These are phyloP conservation scores for Corella eumyota DNA, from an alignment of 23 tunicate genomes.

Conservation along the genomic window DNA sequence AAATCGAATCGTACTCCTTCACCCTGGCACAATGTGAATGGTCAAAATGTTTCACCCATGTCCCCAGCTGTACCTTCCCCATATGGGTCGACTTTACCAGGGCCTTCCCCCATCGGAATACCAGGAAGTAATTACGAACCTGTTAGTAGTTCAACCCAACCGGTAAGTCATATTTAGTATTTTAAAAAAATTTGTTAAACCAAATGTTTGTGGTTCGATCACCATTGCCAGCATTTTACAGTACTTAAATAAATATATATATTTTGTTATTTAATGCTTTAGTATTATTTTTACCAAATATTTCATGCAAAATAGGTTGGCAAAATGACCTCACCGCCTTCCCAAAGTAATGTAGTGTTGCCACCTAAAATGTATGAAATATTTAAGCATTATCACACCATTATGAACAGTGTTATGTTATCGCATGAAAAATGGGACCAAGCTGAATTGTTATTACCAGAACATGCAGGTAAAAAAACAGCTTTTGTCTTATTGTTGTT, in stretches of 20 bases:
- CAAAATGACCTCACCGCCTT: slow-evolving; percentile 61
- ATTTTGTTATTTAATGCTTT: neutral
- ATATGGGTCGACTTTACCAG: slow-evolving; percentile 34
- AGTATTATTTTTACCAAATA: neutral
- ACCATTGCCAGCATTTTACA: neutral
- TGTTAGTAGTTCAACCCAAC: slow-evolving; percentile 73
- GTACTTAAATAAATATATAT: neutral
- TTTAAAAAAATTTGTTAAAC: neutral
- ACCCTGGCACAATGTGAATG: slow-evolving; percentile 20
- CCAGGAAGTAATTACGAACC: slow-evolving; percentile 27
- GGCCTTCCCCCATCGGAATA: slow-evolving; percentile 50
- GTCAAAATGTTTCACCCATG: slow-evolving; percentile 54
- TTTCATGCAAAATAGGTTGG: slow-evolving; percentile 9
- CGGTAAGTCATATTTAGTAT: neutral
- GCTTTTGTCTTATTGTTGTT: no score
- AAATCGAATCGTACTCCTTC: slow-evolving; percentile 38
- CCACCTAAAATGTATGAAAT: slow-evolving; percentile 48
- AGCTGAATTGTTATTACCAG: slow-evolving; percentile 29
- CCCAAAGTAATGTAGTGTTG: slow-evolving; percentile 22
- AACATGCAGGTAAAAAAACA: slow-evolving; percentile 48
- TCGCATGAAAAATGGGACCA: slow-evolving; percentile 82
- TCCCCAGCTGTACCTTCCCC: slow-evolving; percentile 91
- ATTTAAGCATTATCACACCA: slow-evolving; percentile 46
- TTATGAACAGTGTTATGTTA: slow-evolving; percentile 41
- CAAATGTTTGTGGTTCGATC: no score